Conservation (phyloP, 2,113 vertebrate species). For the Sclerurus mexicanus region DNA sequence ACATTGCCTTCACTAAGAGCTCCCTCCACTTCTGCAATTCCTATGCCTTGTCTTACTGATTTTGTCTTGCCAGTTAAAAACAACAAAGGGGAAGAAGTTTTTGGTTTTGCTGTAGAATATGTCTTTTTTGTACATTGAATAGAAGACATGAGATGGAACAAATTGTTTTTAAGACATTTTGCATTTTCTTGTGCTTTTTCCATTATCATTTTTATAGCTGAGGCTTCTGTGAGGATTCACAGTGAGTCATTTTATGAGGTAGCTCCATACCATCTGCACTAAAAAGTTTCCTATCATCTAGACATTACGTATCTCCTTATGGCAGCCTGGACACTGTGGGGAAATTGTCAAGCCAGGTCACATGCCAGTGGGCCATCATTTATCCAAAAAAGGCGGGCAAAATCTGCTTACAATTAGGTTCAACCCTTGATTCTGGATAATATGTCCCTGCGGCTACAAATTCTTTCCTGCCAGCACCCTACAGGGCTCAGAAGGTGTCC, state of each 20-base stretch:
- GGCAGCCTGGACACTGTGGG: constrained; percentile 70
- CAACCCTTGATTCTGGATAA: constrained; percentile 76
- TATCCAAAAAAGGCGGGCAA: constrained; percentile 71
- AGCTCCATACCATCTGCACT: constrained; percentile 76
- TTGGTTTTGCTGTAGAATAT: background rate
- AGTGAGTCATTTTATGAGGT: constrained; percentile 82
- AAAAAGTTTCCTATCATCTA: constrained; percentile 77
- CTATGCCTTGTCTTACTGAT: background rate
- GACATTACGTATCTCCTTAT: constrained; percentile 82
- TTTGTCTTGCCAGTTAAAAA: background rate
- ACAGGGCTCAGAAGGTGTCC: constrained; percentile 78
- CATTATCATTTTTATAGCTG: constrained; percentile 81
- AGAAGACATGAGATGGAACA: constrained; percentile 55
- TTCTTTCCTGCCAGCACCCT: constrained; percentile 83
- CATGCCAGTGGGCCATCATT: constrained; percentile 80
- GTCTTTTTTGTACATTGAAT: constrained; percentile 12
- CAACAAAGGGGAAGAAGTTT: background rate
- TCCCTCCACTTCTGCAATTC: background rate
- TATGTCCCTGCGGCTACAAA: constrained; percentile 74
- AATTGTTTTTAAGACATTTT: constrained; percentile 61
- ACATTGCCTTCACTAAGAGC: background rate
- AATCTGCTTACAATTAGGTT: constrained; percentile 88
- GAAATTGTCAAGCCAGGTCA: constrained; percentile 79
- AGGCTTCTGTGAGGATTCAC: constrained; percentile 77
- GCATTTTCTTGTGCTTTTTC: constrained; percentile 77